Base-by-base conservation (phyloP, 2,113 vertebrate genomes). In the Synchiropus splendidus region DNA sequence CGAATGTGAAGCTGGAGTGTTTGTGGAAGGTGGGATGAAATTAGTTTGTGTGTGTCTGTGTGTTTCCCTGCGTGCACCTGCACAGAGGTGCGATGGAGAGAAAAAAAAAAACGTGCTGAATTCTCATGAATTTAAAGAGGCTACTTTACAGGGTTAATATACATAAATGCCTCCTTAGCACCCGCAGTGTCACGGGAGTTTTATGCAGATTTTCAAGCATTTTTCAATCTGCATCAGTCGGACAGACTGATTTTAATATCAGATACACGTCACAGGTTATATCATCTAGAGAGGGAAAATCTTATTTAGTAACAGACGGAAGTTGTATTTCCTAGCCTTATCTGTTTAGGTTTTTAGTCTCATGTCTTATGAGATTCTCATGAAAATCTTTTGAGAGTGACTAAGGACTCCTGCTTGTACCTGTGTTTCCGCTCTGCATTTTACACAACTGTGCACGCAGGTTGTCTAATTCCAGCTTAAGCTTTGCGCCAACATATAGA, bases 61-160 rank as follows among this genome's bases (percentile, higher is more conserved):
- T n/a, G n/a, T n/a, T n/a, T n/a, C n/a, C n/a, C 21, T 27, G 21
- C 8, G 21, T 4, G 21, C 21, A 27, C 21, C 21, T 57, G 62
- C 44, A 31, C 35, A 42, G 40, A 45, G 39, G 53, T 55, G 16
- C 48, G 51, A 58, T 34, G 45, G 45, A 52, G 27, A 46, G 41
- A 41, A 31, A n/a, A 45, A 39, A 38, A 48, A 51, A 60, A 73
- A 78, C 61, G 32, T 45, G 70, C 71, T 74, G 74, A 8, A 78
- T 78, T 75, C 61, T 75, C 72, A 78, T 81, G 81, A 81, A 84
- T 84, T 82, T 84, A 78, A 75, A 84, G 67, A 71, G 74, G 69
- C 73, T 81, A 70, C 67, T 81, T 84, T 80, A 69, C 70, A 64
- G 65, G 61, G 71, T 74, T 74, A 77, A 78, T 72, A 75, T 78